A percentile compares a stretch with the other conserved stretches of the same genome.
These are phyloP conservation scores for Diorhabda elongata DNA, from an alignment of 1,140 invertebrate genomes.

Conservation along the genomic window DNA sequence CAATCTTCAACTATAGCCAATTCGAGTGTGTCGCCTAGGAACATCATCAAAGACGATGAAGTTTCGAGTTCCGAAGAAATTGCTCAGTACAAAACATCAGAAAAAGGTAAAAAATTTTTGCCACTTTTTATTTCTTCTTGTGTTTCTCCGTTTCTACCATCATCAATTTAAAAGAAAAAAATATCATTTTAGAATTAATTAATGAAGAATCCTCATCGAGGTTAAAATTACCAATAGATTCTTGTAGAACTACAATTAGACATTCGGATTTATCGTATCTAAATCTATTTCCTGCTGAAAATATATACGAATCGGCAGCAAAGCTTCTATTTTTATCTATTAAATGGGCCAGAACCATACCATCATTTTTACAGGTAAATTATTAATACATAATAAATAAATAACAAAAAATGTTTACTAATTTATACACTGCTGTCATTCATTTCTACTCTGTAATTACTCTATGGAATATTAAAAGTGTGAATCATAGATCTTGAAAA, in stretches of 20 bases:
- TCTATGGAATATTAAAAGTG: no score
- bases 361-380: slow-evolving; percentile 65
- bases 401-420: no score
- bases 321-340: slow-evolving; percentile 73
- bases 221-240: slow-evolving; percentile 41
- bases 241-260: slow-evolving; percentile 26
- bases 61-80: slow-evolving; percentile 70
- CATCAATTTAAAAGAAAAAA: background rate
- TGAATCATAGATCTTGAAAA: no score
- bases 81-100: slow-evolving; percentile 30
- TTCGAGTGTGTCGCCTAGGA: slow-evolving; percentile 11
- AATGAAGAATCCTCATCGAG: slow-evolving; percentile 17
- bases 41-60: slow-evolving; percentile 62
- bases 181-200: background rate
- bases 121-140: background rate
- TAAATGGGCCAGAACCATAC: slow-evolving; percentile 72
- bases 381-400: no score
- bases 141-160: background rate
- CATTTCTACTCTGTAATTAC: no score
- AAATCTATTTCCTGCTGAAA: slow-evolving; percentile 54
- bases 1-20: slow-evolving; percentile 12
- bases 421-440: no score
- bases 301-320: slow-evolving; percentile 68
- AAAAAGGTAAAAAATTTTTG: slow-evolving; percentile 8
- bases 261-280: slow-evolving; percentile 38